Conservation (phyloP, 2,113 vertebrate genomes). For the Bothrops jararaca region DNA sequence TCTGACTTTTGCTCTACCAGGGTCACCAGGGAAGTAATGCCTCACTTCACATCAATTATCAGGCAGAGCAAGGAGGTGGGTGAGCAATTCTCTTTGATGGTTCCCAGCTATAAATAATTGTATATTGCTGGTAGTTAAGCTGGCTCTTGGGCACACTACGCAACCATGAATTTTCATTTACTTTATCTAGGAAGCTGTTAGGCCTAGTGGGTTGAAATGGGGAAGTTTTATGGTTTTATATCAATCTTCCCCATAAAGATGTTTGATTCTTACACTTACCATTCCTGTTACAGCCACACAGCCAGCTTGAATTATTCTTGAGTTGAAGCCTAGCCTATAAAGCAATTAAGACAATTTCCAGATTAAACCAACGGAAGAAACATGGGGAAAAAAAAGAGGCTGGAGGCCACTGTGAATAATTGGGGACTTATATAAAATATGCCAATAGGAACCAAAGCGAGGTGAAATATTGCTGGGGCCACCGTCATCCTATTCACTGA, state of each 20-base stretch:
- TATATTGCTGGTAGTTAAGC: slow-evolving; percentile 67
- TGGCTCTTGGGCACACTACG: slow-evolving; percentile 71
- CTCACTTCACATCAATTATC: slow-evolving; percentile 93
- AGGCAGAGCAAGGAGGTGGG: slow-evolving; percentile 79
- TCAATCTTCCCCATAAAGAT: slow-evolving; percentile 25
- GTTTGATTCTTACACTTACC: not conserved
- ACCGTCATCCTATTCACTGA: not conserved
- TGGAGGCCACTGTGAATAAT: not conserved
- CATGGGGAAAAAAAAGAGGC: not conserved
- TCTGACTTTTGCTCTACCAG: slow-evolving; percentile 80
- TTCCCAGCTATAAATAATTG: slow-evolving; percentile 86
- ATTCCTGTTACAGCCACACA: not conserved
- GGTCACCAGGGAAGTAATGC: slow-evolving; percentile 78
- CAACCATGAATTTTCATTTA: slow-evolving; percentile 71
- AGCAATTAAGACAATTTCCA: not conserved
- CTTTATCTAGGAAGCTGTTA: slow-evolving; percentile 64
- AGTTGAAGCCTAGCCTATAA: not conserved
- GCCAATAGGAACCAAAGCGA: not conserved
- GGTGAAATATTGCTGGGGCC: not conserved
- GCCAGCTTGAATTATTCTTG: not conserved
- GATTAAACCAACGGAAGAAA: not conserved
- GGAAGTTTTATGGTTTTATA: slow-evolving; percentile 42
- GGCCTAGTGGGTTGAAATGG: slow-evolving; percentile 47
- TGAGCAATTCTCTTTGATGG: slow-evolving; percentile 76
- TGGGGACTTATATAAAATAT: not conserved